phyloP scores from a whole-genome alignment of 2,797 vertebrate genomes.

The Halcyon chelicuti region DNA sequence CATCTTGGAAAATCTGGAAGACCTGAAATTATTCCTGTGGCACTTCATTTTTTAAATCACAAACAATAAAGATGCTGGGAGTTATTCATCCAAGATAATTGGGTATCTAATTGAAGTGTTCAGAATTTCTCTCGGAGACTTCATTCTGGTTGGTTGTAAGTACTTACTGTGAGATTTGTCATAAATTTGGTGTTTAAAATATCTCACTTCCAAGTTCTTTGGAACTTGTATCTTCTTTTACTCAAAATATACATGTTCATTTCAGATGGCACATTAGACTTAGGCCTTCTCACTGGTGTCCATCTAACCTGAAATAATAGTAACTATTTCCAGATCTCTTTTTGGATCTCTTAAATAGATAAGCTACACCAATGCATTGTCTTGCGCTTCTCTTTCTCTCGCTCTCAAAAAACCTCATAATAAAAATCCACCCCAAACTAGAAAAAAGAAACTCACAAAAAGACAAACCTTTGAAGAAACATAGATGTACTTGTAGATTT shows the following conservation, averaged over 20 bases:
- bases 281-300: background rate
- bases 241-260: background rate
- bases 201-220: background rate
- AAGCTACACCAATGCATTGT: background rate
- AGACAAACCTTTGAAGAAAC: background rate
- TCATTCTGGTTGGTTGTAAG: background rate
- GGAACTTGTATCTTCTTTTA: background rate
- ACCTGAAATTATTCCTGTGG: background rate
- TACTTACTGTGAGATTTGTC: background rate
- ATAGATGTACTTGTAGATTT: background rate
- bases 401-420: background rate
- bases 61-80: background rate
- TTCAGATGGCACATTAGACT: background rate
- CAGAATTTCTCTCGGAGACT: background rate
- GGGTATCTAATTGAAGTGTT: background rate
- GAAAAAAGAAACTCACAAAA: background rate
- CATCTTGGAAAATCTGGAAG: background rate
- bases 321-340: background rate
- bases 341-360: background rate
- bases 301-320: background rate
- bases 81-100: background rate
- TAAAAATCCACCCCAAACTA: background rate
- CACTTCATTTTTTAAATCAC: background rate
- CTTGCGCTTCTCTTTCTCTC: background rate
- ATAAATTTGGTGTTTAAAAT: background rate